phyloP scores from a whole-genome alignment of 92 coral and sea anemone genomes.

The Phymanthus crucifer region DNA sequence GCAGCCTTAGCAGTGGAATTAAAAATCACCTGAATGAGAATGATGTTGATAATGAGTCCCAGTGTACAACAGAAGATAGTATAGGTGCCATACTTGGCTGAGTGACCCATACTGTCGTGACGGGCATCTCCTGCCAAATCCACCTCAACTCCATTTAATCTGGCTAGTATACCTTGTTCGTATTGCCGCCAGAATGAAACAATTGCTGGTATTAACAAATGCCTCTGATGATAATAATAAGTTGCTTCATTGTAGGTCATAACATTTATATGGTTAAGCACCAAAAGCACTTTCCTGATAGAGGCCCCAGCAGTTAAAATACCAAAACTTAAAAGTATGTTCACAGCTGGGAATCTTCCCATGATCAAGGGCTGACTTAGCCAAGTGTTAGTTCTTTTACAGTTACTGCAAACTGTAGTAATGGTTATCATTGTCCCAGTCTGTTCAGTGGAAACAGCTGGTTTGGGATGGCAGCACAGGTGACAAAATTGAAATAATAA shows the following conservation, averaged over 20 bases:
- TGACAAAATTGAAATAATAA: conserved; percentile 32
- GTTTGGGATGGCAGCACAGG: conserved; percentile 22
- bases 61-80: conserved; percentile 40
- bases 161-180: conserved; percentile 11
- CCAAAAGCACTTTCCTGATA: conserved; percentile 11
- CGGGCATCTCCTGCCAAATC: conserved; percentile 42
- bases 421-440: conserved; percentile 40
- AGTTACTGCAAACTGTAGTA: conserved; percentile 32
- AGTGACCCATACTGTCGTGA: conserved; percentile 54
- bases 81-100: conserved; percentile 46
- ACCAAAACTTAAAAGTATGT: conserved; percentile 54
- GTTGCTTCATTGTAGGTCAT: conserved; percentile 10
- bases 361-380: conserved; percentile 49
- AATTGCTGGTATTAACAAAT: conserved; percentile 32
- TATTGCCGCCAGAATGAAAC: conserved; percentile 40
- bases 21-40: conserved; percentile 46
- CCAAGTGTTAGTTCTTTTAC: conserved; percentile 46
- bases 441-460: conserved; percentile 30
- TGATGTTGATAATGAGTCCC: conserved; percentile 5
- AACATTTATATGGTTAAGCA: conserved; percentile 36
- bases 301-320: conserved; percentile 51
- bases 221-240: conserved; percentile 22
- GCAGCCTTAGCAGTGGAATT: conserved; percentile 14
- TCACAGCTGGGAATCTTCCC: conserved; percentile 58
- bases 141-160: conserved; percentile 24